Evolutionary conservation across 2,113 vertebrate genomes (phyloP), one percentile per base, ranked within the genome.

Genomic region (Dasyurus viverrinus): DNA sequence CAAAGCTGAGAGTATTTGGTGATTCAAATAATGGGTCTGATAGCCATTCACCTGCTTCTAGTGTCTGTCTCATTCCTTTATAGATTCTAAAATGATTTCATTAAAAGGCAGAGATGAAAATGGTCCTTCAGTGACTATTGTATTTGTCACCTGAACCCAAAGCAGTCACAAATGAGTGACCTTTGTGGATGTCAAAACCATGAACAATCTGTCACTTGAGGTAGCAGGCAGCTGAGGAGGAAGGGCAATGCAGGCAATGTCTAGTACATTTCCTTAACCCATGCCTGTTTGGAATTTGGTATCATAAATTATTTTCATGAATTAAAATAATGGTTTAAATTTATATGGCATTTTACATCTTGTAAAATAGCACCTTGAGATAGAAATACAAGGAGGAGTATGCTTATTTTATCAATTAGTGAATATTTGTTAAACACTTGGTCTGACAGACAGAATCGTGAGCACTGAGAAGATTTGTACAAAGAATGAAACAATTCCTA

Each of bases 81-180:
- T 7, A 16, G 10, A n/a, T 50, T 16, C 22, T 16, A 6, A 89
- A 46, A 26, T 53, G 42, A 24, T 36, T 48, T n/a, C 23, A 52
- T 53, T 24, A 25, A n/a, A 89, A 22, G 10, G 3, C 25, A 0
- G 0, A 23, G 25, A 52, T 1, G 55, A 91, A 53, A 54, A 22
- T 1, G 1, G 14, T 2, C 46, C 46, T 50, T 1, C 6, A 0
- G 48, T 24, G 84, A 42, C 84, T 89, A 4, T 14, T 55, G 2
- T 0, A 53, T 48, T 50, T 25, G 1, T 10, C 14, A n/a, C 52
- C 2, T 53, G 2, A 76, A 30, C 68, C 14, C 36, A 76, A 76
- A 76, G 68, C 68, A n/a, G 36, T 76, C 5, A n/a, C 36, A 76
- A 19, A 19, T 76, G 68, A 76, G n/a, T 76, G 14, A 76, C 5